phyloP scores from a whole-genome alignment of 2,888 invertebrate genomes.

The Tiliacea citrago region DNA sequence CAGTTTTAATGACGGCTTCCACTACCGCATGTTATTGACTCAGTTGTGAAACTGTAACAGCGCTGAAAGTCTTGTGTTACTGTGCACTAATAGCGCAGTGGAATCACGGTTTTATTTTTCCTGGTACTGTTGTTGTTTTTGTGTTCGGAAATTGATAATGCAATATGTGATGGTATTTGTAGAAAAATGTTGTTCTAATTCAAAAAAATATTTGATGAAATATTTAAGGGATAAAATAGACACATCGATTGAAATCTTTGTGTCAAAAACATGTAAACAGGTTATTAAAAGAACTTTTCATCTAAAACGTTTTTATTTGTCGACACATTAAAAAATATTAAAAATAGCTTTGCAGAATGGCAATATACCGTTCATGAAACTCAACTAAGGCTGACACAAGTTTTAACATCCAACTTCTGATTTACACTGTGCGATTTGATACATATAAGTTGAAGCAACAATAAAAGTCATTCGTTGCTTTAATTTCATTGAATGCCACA shows the following conservation, averaged over 20 bases:
- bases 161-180: neutral
- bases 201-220: neutral
- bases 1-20: slow-evolving; percentile 13
- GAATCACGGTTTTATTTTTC: neutral
- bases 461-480: no score
- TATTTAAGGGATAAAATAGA: neutral
- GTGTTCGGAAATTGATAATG: slow-evolving; percentile 32
- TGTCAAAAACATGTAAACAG: no score
- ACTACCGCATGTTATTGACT: neutral
- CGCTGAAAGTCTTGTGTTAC: slow-evolving; percentile 3
- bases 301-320: no score
- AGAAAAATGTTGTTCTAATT: neutral
- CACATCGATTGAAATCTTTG: neutral
- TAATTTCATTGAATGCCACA: no score
- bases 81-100: no score
- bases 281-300: no score
- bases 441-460: no score
- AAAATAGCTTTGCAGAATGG: no score
- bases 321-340: no score
- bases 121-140: neutral
- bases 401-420: neutral
- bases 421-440: no score
- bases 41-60: slow-evolving; percentile 1
- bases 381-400: neutral
- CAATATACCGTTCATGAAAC: no score